These are phyloP conservation scores for Ursus arctos DNA, from an alignment of 2,113 vertebrate genomes.

Conservation along the genomic window DNA sequence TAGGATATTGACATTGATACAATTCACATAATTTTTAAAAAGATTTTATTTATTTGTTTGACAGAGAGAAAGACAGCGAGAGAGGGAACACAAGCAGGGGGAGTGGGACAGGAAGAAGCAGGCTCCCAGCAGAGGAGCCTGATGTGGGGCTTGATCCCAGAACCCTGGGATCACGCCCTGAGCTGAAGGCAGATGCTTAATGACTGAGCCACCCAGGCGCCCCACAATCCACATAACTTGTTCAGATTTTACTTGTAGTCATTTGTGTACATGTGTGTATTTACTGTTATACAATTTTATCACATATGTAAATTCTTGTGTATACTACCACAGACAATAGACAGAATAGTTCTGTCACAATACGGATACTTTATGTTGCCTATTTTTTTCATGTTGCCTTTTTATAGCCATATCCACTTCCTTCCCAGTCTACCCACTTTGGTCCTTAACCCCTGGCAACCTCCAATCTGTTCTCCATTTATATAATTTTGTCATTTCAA, in stretches of 20 bases:
- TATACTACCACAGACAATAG: background rate
- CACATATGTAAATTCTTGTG: background rate
- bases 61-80: too few relatives aligned
- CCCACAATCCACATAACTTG: background rate
- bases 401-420: background rate
- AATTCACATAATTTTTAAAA: background rate
- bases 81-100: too few relatives aligned
- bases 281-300: constrained; percentile 35
- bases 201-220: too few relatives aligned
- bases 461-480: background rate
- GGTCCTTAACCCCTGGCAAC: background rate
- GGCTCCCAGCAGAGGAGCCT: too few relatives aligned
- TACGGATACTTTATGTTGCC: background rate
- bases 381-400: background rate
- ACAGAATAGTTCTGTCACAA: constrained; percentile 9
- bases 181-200: too few relatives aligned
- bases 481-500: background rate
- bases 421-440: background rate
- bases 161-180: too few relatives aligned
- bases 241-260: constrained; percentile 1
- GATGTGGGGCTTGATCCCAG: too few relatives aligned
- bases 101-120: too few relatives aligned
- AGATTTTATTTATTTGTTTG: too few relatives aligned
- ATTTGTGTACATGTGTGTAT: background rate
- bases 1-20: background rate